These are phyloP conservation scores for Chaetops frenatus DNA, from an alignment of 2,113 vertebrate species.

Conservation along the genomic window DNA sequence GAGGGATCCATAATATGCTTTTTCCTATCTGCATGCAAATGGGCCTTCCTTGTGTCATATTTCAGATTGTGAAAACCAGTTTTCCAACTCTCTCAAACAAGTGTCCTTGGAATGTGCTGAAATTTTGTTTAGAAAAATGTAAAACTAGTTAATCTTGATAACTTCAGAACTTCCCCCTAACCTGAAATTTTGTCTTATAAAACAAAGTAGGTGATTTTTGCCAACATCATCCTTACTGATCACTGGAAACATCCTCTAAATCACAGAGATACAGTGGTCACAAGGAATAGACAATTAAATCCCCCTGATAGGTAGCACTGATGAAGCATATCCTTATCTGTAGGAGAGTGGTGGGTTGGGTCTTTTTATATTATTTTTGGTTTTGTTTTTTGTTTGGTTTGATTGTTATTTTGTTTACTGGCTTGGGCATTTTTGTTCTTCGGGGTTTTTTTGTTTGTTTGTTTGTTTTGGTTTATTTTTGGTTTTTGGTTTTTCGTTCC, in stretches of 20 bases:
- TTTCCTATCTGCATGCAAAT: neutral
- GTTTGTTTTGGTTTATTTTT: neutral
- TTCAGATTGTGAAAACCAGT: neutral
- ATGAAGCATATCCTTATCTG: neutral
- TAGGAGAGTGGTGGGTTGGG: neutral
- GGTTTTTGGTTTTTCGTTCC: too few species aligned
- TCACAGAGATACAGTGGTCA: neutral
- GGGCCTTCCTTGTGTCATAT: neutral
- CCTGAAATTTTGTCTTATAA: neutral
- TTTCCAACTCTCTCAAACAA: neutral
- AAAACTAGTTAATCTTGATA: neutral
- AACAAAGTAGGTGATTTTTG: neutral
- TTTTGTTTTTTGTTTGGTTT: neutral
- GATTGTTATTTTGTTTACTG: neutral
- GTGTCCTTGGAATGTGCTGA: neutral
- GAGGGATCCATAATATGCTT: neutral
- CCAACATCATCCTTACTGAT: neutral
- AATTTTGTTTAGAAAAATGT: neutral
- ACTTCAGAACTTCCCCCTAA: neutral
- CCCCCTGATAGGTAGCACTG: rapidly evolving
- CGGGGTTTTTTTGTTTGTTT: too few species aligned
- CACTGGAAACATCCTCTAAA: neutral
- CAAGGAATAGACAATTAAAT: neutral
- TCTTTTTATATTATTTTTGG: neutral
- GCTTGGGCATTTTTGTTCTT: neutral